Evolutionary conservation across 1,140 invertebrate species (phyloP), one percentile per base, ranked within the genome.

Genomic region (Cecropterus lyciades): DNA sequence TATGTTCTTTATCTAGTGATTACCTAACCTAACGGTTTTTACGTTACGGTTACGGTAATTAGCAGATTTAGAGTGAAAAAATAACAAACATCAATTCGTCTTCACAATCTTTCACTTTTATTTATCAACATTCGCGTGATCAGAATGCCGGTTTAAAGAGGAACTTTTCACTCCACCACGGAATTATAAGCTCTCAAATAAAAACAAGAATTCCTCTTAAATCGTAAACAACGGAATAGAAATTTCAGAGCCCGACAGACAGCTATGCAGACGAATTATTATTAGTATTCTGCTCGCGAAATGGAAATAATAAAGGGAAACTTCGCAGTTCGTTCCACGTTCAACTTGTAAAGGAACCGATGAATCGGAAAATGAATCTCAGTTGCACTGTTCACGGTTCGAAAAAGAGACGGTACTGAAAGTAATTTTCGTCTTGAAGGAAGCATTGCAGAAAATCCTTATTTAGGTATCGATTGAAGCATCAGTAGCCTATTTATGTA

Each of bases 351-450:
- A 59, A 59, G 43, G 43, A 60, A 60, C 56, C 43, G 43, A 60
- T 60, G 56, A 60, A 60, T 37, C 37, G 56, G 56, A 48, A 60
- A 60, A 60, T 60, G 56, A 60, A 60, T 48, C 56, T 46, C 43
- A 60, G 43, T 59, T 60, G 56, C 56, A 60, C 56, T 33, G 43
- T 60, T 60, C 56, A 48, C 11, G 43, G 56, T 60, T 42, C 13
- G 20, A 59, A 27, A 59, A 59, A 46, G 52, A 33, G 30, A 40
- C 40, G 30, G 30, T 55, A n/a, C 9, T 14, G 37, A 33, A 55
- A 55, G 30, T 55, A 55, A 55, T 55, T 55, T 55, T 55, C 30
- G 11, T 37, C 27, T 55, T 40, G 30, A 40, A 5, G 13, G n/a
- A 40, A 40, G 37, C 11, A n/a, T n/a, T 3, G 30, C 6, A 33